Percentiles rank a stretch among this genome's conserved stretches.
Evolutionary conservation across 2,797 vertebrate species (phyloP).

Genomic region (Argyrosomus regius): DNA sequence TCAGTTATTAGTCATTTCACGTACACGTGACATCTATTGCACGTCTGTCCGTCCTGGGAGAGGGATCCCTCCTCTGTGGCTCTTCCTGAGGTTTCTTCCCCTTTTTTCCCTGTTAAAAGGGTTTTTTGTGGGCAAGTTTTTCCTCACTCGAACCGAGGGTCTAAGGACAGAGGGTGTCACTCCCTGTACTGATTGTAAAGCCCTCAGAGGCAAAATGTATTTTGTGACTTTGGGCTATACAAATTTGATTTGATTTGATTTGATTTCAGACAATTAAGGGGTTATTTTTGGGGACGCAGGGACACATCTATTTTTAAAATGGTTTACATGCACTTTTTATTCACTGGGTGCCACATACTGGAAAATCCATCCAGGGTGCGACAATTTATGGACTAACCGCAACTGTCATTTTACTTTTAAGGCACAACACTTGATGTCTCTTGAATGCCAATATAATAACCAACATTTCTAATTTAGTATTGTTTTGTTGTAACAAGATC

Average conservation of each 20-base stretch:
- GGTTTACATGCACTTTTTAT: not conserved
- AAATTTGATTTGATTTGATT: too few relatives aligned
- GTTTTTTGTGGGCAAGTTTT: too few relatives aligned
- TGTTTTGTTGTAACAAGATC: not conserved
- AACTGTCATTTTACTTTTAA: not conserved
- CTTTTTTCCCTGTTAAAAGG: too few relatives aligned
- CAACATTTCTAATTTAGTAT: not conserved
- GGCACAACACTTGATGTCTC: conserved; percentile 10
- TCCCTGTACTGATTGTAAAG: too few relatives aligned
- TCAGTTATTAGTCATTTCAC: conserved; percentile 28
- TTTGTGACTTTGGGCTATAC: too few relatives aligned
- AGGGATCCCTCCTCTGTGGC: too few relatives aligned
- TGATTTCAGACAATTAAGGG: conserved; percentile 16
- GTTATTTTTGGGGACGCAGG: conserved; percentile 34
- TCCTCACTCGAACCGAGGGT: too few relatives aligned
- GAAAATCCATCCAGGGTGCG: conserved; percentile 15
- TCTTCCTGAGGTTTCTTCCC: too few relatives aligned
- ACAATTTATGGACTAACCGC: conserved; percentile 7
- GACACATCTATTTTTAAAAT: conserved; percentile 31
- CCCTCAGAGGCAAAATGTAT: too few relatives aligned
- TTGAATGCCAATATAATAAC: conserved; percentile 33
- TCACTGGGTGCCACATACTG: conserved; percentile 11
- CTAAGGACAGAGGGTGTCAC: too few relatives aligned
- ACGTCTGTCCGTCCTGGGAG: too few relatives aligned
- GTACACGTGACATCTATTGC: too few relatives aligned